Evolutionary conservation across 1,140 invertebrate species (phyloP).

Genomic region (Whitmania pigra): DNA sequence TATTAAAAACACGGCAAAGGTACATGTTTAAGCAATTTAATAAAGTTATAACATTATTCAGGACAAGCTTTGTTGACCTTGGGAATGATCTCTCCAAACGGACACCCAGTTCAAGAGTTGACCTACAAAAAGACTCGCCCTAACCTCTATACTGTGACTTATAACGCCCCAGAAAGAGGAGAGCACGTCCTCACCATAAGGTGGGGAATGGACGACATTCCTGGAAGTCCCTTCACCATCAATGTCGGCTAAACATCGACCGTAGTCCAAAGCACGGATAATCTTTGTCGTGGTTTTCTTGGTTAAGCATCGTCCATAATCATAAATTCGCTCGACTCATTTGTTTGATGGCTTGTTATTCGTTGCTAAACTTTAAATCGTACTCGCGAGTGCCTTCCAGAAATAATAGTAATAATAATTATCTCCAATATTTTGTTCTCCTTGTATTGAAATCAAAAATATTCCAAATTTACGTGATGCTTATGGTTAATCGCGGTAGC

Average conservation of each 20-base stretch:
- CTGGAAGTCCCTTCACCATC: conserved; percentile 70
- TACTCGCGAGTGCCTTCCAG: background rate
- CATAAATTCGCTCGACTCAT: too few relatives aligned
- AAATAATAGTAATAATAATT: conserved; percentile 1
- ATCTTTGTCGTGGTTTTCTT: background rate
- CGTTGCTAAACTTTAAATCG: too few relatives aligned
- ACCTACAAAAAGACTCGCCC: conserved; percentile 79
- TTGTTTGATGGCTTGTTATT: too few relatives aligned
- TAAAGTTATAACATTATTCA: conserved; percentile 36
- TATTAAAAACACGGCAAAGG: too few relatives aligned
- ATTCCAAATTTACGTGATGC: too few relatives aligned
- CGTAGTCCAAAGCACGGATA: background rate
- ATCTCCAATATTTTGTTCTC: background rate
- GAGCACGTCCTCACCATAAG: conserved; percentile 86
- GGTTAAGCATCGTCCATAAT: background rate
- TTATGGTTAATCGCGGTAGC: background rate
- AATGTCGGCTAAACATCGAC: conserved; percentile 30
- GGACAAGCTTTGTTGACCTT: conserved; percentile 85
- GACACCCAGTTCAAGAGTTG: conserved; percentile 82
- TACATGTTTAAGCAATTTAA: too few relatives aligned
- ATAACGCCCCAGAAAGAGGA: conserved; percentile 47
- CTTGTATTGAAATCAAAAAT: too few relatives aligned
- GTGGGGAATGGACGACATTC: conserved; percentile 93
- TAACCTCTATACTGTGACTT: conserved; percentile 58
- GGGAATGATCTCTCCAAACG: conserved; percentile 69